These are phyloP conservation scores for Folsomia candida DNA, from an alignment of 2,888 invertebrate species.

Conservation along the genomic window DNA sequence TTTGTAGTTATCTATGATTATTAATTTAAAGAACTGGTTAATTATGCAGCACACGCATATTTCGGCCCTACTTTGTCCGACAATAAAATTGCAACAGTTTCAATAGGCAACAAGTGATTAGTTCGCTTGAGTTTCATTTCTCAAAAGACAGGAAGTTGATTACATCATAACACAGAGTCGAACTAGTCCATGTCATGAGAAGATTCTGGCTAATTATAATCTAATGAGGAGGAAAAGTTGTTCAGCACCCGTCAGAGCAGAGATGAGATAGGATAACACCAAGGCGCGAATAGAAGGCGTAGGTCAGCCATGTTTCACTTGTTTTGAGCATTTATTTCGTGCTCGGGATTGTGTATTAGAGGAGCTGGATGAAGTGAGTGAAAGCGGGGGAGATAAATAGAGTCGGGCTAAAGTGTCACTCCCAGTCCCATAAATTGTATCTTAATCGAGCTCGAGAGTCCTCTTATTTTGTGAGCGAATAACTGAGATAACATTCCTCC, in stretches of 20 bases:
- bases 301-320: background rate
- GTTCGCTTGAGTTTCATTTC: background rate
- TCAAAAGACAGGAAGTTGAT: background rate
- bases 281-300: background rate
- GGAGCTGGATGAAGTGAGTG: conserved; percentile 2
- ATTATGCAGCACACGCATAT: background rate
- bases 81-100: background rate
- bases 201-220: background rate
- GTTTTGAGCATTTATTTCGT: background rate
- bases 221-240: background rate
- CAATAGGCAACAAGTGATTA: background rate
- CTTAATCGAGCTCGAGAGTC: conserved; percentile 29
- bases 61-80: too few species aligned
- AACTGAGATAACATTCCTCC: conserved; percentile 6
- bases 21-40: background rate
- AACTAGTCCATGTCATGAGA: background rate
- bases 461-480: conserved; percentile 17
- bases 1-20: too few species aligned
- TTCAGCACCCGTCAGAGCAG: background rate
- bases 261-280: background rate
- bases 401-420: conserved; percentile 10
- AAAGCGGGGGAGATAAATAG: conserved; percentile 1
- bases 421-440: conserved; percentile 25
- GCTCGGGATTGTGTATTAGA: background rate
- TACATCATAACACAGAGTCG: background rate